A percentile compares a stretch with the other conserved stretches of the same genome.
phyloP scores from a whole-genome alignment of 2,888 invertebrate species.

The Diplolepis rosae region DNA sequence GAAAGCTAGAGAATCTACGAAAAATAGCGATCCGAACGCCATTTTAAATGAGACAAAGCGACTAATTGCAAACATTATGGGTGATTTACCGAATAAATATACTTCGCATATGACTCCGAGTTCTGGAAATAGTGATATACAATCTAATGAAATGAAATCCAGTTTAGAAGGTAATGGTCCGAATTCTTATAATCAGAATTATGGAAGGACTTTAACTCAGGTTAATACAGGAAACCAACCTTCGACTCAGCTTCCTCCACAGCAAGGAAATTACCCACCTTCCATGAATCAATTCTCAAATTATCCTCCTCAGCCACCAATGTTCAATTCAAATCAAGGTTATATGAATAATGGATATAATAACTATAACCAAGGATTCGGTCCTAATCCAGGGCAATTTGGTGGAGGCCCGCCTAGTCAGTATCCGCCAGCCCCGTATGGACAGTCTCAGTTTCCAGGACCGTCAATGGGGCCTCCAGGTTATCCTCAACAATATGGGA shows the following conservation, averaged over 20 bases:
- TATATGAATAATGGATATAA: conserved; percentile 69
- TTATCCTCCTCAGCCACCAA: conserved; percentile 53
- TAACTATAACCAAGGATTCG: conserved; percentile 63
- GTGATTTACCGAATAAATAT: conserved; percentile 73
- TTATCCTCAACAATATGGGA: conserved; percentile 65
- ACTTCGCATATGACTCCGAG: conserved; percentile 57
- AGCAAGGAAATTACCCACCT: conserved; percentile 49
- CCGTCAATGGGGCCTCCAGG: conserved; percentile 48
- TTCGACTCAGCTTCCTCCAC: conserved; percentile 40
- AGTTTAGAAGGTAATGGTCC: conserved; percentile 28
- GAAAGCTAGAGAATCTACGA: conserved; percentile 60
- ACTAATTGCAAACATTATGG: conserved; percentile 80
- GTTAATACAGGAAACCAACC: conserved; percentile 18
- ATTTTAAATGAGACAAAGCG: conserved; percentile 78
- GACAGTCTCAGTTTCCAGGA: conserved; percentile 58
- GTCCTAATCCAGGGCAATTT: conserved; percentile 57
- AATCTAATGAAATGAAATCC: not conserved
- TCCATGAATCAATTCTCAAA: conserved; percentile 59
- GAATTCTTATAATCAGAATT: conserved; percentile 56
- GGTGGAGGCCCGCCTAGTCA: conserved; percentile 47
- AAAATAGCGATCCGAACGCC: conserved; percentile 68
- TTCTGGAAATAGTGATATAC: conserved; percentile 22
- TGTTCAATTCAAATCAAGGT: conserved; percentile 55
- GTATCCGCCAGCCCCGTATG: conserved; percentile 55
- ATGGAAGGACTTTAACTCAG: conserved; percentile 44